phyloP scores from a whole-genome alignment of 2,797 vertebrate species.

The Erpetoichthys calabaricus region DNA sequence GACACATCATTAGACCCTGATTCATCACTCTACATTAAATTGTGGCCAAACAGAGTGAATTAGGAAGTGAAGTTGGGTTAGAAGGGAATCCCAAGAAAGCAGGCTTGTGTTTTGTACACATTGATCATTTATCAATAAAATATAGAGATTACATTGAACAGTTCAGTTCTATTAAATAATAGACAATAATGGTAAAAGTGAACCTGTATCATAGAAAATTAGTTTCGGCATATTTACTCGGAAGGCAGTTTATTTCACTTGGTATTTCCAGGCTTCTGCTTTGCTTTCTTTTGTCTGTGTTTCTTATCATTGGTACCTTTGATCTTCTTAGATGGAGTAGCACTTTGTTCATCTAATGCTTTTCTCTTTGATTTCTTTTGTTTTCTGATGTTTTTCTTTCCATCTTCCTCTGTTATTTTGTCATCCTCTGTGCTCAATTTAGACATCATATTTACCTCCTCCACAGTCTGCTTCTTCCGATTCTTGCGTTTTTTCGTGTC shows the following conservation, averaged over 20 bases:
- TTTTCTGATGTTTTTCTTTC: conserved; percentile 33
- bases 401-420: conserved; percentile 17
- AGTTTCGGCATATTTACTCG: no score
- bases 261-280: conserved; percentile 26
- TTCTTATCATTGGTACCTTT: conserved; percentile 25
- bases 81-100: no score
- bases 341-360: conserved; percentile 20
- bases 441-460: conserved; percentile 15
- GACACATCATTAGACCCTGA: no score
- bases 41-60: no score
- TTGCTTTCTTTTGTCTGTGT: conserved; percentile 33
- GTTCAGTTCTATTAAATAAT: no score
- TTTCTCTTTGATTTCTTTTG: conserved; percentile 38
- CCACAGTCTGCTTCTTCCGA: conserved; percentile 31
- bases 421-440: neutral
- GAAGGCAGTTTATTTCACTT: conserved; percentile 16
- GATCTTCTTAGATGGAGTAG: conserved; percentile 46
- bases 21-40: no score
- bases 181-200: no score
- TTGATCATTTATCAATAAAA: no score
- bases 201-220: no score
- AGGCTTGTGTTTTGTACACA: no score
- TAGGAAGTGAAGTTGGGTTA: no score
- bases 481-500: conserved; percentile 79
- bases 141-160: no score